These are phyloP conservation scores for Lissonota sp. DNA, from an alignment of 2,888 invertebrate genomes.

Conservation along the genomic window DNA sequence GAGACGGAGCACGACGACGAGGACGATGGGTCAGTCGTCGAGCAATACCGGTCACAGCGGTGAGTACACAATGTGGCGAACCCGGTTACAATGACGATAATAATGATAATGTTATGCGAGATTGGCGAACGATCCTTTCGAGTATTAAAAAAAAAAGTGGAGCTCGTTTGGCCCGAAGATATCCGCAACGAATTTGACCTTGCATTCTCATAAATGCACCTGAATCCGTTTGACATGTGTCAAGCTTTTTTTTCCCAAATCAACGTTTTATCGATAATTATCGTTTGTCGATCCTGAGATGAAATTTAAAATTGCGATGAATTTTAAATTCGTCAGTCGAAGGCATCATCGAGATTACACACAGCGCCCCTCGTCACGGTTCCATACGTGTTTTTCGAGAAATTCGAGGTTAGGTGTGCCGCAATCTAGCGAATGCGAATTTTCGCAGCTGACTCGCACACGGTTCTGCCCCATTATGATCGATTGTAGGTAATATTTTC, in stretches of 20 bases:
- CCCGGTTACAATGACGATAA: not conserved
- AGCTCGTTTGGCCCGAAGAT: too few species aligned
- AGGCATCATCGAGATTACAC: too few species aligned
- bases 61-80: slow-evolving; percentile 72
- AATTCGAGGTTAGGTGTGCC: slow-evolving; percentile 36
- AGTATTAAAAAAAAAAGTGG: too few species aligned
- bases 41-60: slow-evolving; percentile 82
- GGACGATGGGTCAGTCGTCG: slow-evolving; percentile 81
- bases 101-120: not conserved
- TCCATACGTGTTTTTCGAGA: not conserved
- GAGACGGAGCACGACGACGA: slow-evolving; percentile 26
- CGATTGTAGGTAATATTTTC: too few species aligned
- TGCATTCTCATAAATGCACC: not conserved
- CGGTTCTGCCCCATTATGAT: too few species aligned
- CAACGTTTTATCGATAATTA: not conserved
- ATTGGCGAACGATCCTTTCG: too few species aligned
- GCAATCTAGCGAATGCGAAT: too few species aligned
- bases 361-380: not conserved
- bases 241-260: not conserved
- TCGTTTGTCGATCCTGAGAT: not conserved
- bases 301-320: too few species aligned
- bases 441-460: too few species aligned
- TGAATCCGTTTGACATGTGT: not conserved
- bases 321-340: too few species aligned
- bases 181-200: not conserved